Evolutionary conservation across 30 jellyfish, hydroid and myxozoan genomes (phyloP).

Genomic region (Haliclystus octoradiatus): DNA sequence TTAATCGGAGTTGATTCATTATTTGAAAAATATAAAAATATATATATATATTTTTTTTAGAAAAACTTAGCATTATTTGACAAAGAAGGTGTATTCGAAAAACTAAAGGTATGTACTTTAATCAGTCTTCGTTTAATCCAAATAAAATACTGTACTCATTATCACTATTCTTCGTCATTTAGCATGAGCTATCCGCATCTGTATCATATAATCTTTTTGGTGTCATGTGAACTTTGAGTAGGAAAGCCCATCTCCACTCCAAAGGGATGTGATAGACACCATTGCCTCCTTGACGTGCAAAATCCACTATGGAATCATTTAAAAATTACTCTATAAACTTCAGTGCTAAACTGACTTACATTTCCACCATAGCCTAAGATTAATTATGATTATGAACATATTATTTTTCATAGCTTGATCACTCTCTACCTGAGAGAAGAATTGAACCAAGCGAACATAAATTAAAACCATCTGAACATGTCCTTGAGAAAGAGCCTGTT

Average conservation of each 20-base stretch:
- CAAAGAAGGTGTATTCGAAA: conserved; percentile 55
- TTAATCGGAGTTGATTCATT: too few relatives aligned
- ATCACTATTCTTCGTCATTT: too few relatives aligned
- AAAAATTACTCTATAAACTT: too few relatives aligned
- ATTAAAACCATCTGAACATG: conserved; percentile 56
- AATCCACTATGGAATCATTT: too few relatives aligned
- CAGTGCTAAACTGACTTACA: background rate
- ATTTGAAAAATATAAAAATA: too few relatives aligned
- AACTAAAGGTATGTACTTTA: conserved; percentile 18
- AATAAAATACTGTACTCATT: too few relatives aligned
- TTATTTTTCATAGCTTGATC: conserved; percentile 19
- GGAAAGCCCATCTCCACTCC: too few relatives aligned
- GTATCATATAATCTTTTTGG: too few relatives aligned
- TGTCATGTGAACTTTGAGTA: too few relatives aligned
- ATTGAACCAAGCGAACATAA: conserved; percentile 32
- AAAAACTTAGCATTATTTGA: conserved; percentile 60
- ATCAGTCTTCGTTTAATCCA: background rate
- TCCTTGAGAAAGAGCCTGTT: conserved; percentile 68
- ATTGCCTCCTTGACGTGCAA: background rate
- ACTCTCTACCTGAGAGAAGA: conserved; percentile 24
- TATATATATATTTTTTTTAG: conserved; percentile 36
- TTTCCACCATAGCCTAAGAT: too few relatives aligned
- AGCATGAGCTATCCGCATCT: too few relatives aligned
- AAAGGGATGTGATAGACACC: background rate
- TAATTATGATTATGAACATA: background rate